Percentiles rank a stretch among this genome's conserved stretches.
These are phyloP conservation scores for Phylloscopus trochiloides DNA, from an alignment of 2,113 vertebrate genomes.

Conservation along the genomic window DNA sequence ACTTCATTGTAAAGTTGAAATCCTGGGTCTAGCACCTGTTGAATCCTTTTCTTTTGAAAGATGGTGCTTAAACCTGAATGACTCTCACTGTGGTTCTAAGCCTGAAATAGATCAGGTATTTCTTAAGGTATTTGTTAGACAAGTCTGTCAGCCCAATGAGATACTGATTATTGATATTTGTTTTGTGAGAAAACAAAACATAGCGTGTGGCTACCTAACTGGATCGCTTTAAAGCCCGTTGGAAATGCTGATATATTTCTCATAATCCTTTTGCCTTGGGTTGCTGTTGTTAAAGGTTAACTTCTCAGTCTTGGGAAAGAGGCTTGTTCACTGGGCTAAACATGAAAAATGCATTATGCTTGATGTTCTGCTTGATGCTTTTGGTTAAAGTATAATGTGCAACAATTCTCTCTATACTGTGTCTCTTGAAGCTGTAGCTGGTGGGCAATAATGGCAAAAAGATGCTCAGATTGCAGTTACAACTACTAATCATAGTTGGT, in stretches of 20 bases:
- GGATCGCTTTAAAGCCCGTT: conserved; percentile 52
- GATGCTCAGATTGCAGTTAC: conserved; percentile 9
- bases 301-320: conserved; percentile 44
- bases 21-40: not conserved
- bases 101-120: not conserved
- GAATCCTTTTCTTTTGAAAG: not conserved
- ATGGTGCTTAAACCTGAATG: not conserved
- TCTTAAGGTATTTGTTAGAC: not conserved
- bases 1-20: not conserved
- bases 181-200: not conserved
- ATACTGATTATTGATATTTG: not conserved
- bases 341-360: conserved; percentile 37
- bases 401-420: not conserved
- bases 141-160: not conserved
- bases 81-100: not conserved
- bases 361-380: conserved; percentile 24
- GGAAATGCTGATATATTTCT: conserved; percentile 34
- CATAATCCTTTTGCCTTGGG: conserved; percentile 47
- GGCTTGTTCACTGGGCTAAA: conserved; percentile 43
- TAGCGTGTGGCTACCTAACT: conserved; percentile 61
- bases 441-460: conserved; percentile 2
- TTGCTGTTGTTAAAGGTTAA: conserved; percentile 59
- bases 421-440: conserved; percentile 18
- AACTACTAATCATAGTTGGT: not conserved
- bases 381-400: not conserved